Base-by-base conservation (phyloP, 2,113 vertebrate genomes). In the Sarotherodon lohbergeri region DNA sequence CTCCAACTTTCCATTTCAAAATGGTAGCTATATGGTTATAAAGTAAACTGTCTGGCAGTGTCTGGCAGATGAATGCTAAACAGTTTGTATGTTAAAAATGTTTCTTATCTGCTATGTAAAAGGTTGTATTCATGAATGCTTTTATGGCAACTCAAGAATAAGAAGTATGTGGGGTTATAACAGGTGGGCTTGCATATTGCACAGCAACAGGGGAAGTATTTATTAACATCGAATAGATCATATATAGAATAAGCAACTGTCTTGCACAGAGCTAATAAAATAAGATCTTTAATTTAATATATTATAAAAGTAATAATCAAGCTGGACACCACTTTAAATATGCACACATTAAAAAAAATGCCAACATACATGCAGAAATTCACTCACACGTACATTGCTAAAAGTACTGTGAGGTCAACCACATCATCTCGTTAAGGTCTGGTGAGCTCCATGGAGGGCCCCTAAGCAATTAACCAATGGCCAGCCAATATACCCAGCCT, bases 401-500 rank as follows among this genome's bases (percentile, higher is more conserved):
- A 79, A 41, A 46, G 80, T 3, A 50, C 7, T 29, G 29, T 9
- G 76, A 86, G 29, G 68, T 34, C 22, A 24, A 73, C 19, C 5
- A 11, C 54, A 22, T 82, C 73, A 34, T 88, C 90, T 84, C 32
- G 29, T 90, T 92, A 87, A 71, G 88, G 83, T 91, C 90, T 88
- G 16, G 13, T 10, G 41, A 81, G 94, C 86, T 93, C 86, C 82
- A 55, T 32, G 24, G 92, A 87, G 84, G 55, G 71, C 83, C 88
- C 85, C 90, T 34, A 39, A 90, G 93, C 93, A 96, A 95, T 96
- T 95, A 96, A 94, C 87, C 89, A 94, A 92, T 81, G 86, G 85
- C 82, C 92, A 89, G 88, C 84, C 93, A 93, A 95, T 95, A 91
- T 39, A 93, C 88, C 68, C 87, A 84, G 88, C 71, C 84, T 93